Percentiles rank a stretch among this genome's conserved stretches.
These are phyloP conservation scores for Smithornis capensis DNA, from an alignment of 2,113 vertebrate genomes.

Conservation along the genomic window DNA sequence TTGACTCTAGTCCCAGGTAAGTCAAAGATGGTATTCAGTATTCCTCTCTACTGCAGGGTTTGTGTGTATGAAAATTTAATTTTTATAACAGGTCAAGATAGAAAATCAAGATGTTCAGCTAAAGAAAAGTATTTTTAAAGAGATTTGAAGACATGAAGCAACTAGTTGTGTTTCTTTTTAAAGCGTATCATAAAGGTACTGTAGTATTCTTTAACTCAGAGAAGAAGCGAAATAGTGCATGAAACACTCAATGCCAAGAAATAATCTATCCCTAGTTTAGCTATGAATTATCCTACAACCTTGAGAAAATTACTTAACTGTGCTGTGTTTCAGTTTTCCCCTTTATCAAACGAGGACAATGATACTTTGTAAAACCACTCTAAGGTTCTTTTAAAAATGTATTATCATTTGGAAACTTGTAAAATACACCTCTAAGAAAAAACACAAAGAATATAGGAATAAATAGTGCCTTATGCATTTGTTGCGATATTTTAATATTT, in stretches of 20 bases:
- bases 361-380: neutral
- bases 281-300: neutral
- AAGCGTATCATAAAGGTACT: neutral
- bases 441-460: neutral
- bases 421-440: neutral
- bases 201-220: neutral
- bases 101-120: neutral
- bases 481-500: slow-evolving; percentile 19
- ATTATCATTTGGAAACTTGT: neutral
- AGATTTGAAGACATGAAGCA: neutral
- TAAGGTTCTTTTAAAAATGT: neutral
- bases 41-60: neutral
- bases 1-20: neutral
- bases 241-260: neutral
- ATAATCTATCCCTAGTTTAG: neutral
- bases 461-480: neutral
- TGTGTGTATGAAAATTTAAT: neutral
- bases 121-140: neutral
- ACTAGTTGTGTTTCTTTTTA: neutral
- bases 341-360: neutral
- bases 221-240: neutral
- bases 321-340: neutral
- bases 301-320: neutral
- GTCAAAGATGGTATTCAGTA: neutral
- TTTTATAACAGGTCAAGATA: neutral